Base-by-base conservation (phyloP, 2,888 invertebrate species). In the Leucoma salicis region DNA sequence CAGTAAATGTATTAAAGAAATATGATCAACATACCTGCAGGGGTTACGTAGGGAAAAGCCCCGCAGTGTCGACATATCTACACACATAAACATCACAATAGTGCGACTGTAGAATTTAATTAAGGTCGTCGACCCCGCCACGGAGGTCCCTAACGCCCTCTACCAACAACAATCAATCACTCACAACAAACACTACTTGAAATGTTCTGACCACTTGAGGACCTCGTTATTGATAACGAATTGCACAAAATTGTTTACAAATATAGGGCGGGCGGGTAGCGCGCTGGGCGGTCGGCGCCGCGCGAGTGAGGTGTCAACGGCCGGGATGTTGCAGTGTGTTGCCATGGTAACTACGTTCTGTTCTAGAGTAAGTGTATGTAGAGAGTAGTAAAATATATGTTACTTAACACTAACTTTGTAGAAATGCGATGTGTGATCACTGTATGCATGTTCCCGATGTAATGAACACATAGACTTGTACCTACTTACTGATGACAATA, bases 271-370 rank as follows among this genome's bases (percentile, higher is more conserved):
- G 64, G 62, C 61, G 60, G 62, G 31, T 13, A 21, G 64, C 68
- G 72, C 60, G 68, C 60, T 64, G 58, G 72, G 68, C 68, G 71
- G 69, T 70, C 63, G 71, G 67, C 66, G 65, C 65, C 54, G 54
- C 57, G 58, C 49, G 49, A 53, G 42, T 60, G 64, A 25, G 58
- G 54, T 76, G 75, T 75, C 76, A 70, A 68, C 65, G 78, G 42
- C 63, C 78, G 63, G 42, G 53, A 48, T 71, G 72, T 70, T 63
- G 60, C 56, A 65, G 67, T 57, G 58, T 69, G 79, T 78, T 55
- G 73, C 52, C 67, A 76, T 76, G 68, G 54, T 59, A 49, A 78
- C 77, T 52, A 70, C 70, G 70, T 49, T 60, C 21, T 8, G 38
- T 31, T 31, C 59, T 24, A 66, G 69, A 70, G 16, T 31, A 35